Base-by-base conservation (phyloP, 64 coral and sea anemone species). In the Dendrophyllia cribrosa region DNA sequence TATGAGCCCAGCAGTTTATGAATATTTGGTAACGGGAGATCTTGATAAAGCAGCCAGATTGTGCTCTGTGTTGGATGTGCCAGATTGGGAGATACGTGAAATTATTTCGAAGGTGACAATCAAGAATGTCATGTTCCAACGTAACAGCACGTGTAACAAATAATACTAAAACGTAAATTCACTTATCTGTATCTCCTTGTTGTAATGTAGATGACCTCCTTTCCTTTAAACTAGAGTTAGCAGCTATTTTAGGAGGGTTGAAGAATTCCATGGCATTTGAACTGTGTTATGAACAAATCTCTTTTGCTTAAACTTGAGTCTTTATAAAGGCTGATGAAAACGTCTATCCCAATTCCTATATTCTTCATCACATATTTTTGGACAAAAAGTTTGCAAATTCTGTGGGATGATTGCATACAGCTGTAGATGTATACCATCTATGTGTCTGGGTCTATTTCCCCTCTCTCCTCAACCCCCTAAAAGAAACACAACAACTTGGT, bases 1-100 rank as follows among this genome's bases (percentile, higher is more conserved):
- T 23, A 58, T 89, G 44, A 74, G 70, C n/a, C 88, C 88, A 67
- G 72, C 70, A 63, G 88, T 59, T 9, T 90, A 90, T 66, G n/a
- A 52, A 22, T 90, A 90, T 78, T 20, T 69, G 58, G 56, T 45
- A 49, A 90, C 74, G 47, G 56, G 88, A n/a, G 88, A 79, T 60
- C 51, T 90, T 78, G 75, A 90, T 76, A 81, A 90, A 58, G 88
- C 88, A 68, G 46, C 76, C 58, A 60, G 70, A 77, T n/a, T 59
- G 87, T 76, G 72, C 49, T 64, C 0, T 51, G 2, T 75, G 69
- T 50, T 74, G 22, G 87, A 77, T 50, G 58, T 89, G 1, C 72
- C 87, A 89, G 49, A 60, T 63, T 34, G 34, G 34, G 34, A 34
- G 34, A 34, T 34, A 34, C 34, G 34, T 34, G 34, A 34, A 34